A percentile compares a stretch with the other conserved stretches of the same genome.
Evolutionary conservation across 2,797 vertebrate genomes (phyloP).

Genomic region (Sarcoramphus papa): DNA sequence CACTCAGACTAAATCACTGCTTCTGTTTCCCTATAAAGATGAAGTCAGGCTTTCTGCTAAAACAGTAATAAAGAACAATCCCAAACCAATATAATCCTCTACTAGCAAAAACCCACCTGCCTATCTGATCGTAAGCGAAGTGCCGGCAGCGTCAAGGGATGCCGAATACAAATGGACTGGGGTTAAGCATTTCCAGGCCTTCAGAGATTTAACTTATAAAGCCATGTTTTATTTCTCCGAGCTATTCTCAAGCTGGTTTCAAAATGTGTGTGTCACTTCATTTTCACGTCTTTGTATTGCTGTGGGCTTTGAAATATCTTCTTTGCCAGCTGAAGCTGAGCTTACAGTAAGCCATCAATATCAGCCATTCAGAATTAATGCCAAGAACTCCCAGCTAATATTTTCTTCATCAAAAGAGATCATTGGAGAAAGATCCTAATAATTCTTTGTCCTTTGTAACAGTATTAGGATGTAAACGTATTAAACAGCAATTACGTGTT

Average conservation of each 20-base stretch:
- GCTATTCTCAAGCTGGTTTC: constrained; percentile 34
- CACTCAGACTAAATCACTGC: not conserved
- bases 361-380: constrained; percentile 1
- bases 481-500: constrained; percentile 28
- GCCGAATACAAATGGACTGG: not conserved
- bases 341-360: not conserved
- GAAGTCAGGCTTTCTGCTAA: not conserved
- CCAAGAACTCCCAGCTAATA: not conserved
- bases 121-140: not conserved
- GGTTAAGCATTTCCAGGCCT: not conserved
- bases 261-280: not conserved
- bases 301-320: not conserved
- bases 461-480: not conserved
- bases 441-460: constrained; percentile 14
- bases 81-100: not conserved
- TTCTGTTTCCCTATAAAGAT: not conserved
- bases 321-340: not conserved
- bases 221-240: constrained; percentile 12
- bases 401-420: constrained; percentile 10
- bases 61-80: not conserved
- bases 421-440: not conserved
- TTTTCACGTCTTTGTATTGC: constrained; percentile 3
- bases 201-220: constrained; percentile 24
- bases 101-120: not conserved
- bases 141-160: not conserved